Evolutionary conservation across 2,888 invertebrate species (phyloP), one percentile per base, ranked within the genome.

Genomic region (Dichetophora obliterata): DNA sequence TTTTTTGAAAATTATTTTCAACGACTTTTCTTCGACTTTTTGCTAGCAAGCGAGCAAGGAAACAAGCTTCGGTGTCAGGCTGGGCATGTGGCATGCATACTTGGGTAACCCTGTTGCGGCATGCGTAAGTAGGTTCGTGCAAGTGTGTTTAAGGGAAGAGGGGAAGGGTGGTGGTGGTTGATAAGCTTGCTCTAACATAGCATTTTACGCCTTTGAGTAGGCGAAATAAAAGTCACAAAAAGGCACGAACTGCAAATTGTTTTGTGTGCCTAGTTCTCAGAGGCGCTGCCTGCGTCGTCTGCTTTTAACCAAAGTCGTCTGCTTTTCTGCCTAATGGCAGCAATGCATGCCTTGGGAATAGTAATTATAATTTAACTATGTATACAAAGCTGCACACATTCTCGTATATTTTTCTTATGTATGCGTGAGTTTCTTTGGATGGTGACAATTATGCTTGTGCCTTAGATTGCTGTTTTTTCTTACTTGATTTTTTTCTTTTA

Each of bases 201-300:
- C 43, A 22, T 24, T 72, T 72, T 61, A 72, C 37, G 27, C 48
- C 59, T 61, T 43, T 27, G 16, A 43, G 50, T 34, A 50, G 34
- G 24, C 16, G 63, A 19, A 52, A 48, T 22, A 76, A 70, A 70
- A 70, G 52, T 63, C 43, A 68, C 37, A 57, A 24, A 76, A 76
- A 76, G 66, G 76, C 72, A 72, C 76, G 72, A 72, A 68, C 57
- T 72, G 68, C 63, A 72, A 72, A 76, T 76, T 76, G 73, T 73
- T 66, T 69, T 69, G 27, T 37, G 31, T 69, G 65, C 37, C 37
- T 65, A 65, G 65, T 11, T 54, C 54, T 54, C n/a, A 65, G 37
- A n/a, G 34, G n/a, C 34, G n/a, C 31, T 34, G 31, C 31, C 8
- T 5, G 59, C 59, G 22, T 22, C 24, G 27, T 3, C 8, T 9